Evolutionary conservation across 2,888 invertebrate species (phyloP), one percentile per base, ranked within the genome.

Genomic region (Hypsopygia costalis): DNA sequence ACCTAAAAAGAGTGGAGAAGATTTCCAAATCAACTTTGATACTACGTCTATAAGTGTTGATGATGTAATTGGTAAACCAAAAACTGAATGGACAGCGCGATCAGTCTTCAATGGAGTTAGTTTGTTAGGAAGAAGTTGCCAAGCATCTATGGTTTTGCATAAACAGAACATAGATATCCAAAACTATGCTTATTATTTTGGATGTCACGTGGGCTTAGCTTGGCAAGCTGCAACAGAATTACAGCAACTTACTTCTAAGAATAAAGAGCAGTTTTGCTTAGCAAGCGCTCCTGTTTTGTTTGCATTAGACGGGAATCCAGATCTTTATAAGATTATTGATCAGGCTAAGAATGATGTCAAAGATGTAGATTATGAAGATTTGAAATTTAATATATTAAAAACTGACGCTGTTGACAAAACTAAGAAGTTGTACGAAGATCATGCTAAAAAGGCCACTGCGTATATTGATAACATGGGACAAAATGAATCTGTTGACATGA

Each of bases 241-340:
- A 2, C 79, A 82, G 36, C 74, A 70, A 6, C 44, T 62, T 60
- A 91, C 51, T 78, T 93, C 77, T 77, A 93, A 69, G 90, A 94
- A 36, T 92, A 87, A 85, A 52, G 81, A 81, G 5, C 93, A 93
- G 48, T 94, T 94, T 62, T 93, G 92, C 69, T 78, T 97, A 37
- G 93, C 95, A 1, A 94, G 94, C 51, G 96, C 96, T 1, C 97
- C 97, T 0, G 93, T 97, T 0, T 89, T 97, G 43, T 95, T 95
- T 47, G 95, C 96, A 53, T 80, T 97, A 29, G 93, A 95, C 71
- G 90, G 93, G 36, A 94, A 96, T 64, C 93, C 94, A 0, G 90
- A 91, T 10, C 70, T 95, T 34, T 94, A 95, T 52, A 87, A 86
- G 28, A 69, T 83, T 0, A 86, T 88, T 42, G 92, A 93, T 56